A percentile compares a stretch with the other conserved stretches of the same genome.
Conservation (phyloP, 2,797 vertebrate species). For the Hirundo rustica region DNA sequence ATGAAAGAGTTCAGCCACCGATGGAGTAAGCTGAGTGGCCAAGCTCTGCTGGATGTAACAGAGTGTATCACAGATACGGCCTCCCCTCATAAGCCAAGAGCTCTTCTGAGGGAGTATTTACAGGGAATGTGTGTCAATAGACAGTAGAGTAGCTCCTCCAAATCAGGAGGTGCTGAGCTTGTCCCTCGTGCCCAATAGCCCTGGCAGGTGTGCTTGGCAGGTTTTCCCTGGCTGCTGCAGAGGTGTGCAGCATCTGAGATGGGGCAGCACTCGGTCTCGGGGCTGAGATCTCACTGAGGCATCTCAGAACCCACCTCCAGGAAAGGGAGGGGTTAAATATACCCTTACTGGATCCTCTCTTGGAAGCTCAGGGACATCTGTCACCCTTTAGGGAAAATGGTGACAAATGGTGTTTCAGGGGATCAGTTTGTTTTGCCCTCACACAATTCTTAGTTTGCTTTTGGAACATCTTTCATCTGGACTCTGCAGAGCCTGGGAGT, state of each 20-base stretch:
- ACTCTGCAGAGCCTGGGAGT: too few species aligned
- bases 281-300: neutral
- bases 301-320: neutral
- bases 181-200: neutral
- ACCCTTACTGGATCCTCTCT: too few species aligned
- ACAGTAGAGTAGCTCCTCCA: neutral
- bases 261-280: accelerated
- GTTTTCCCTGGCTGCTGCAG: neutral
- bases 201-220: neutral
- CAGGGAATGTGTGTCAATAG: neutral
- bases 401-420: too few species aligned
- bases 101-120: neutral
- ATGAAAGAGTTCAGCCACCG: too few species aligned
- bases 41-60: constrained; percentile 51
- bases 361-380: too few species aligned
- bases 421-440: too few species aligned
- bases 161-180: neutral
- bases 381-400: neutral
- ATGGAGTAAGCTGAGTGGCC: too few species aligned
- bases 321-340: neutral
- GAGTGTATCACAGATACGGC: constrained; percentile 51
- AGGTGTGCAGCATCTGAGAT: neutral
- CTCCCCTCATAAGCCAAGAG: too few species aligned
- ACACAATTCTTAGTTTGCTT: too few species aligned
- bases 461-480: too few species aligned